These are phyloP conservation scores for Miltochrista miniata DNA, from an alignment of 2,888 invertebrate genomes.

Conservation along the genomic window DNA sequence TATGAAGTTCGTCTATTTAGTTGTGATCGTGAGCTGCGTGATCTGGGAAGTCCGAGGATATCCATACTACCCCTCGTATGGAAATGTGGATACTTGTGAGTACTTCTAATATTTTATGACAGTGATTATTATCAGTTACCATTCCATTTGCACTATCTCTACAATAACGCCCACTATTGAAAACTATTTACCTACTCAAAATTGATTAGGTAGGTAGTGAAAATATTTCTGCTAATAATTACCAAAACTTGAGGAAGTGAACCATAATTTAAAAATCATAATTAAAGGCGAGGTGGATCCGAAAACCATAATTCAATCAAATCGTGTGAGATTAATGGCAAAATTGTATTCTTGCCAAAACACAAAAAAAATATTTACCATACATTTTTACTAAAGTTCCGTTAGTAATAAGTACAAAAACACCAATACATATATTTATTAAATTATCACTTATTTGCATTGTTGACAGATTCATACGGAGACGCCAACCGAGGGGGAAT, in stretches of 20 bases:
- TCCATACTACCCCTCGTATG: slow-evolving; percentile 71
- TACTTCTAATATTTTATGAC: slow-evolving; percentile 21
- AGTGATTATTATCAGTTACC: not conserved
- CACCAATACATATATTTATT: not conserved
- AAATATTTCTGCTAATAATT: no score
- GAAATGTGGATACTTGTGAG: slow-evolving; percentile 73
- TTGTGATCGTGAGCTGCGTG: slow-evolving; percentile 56
- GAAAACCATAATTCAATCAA: no score
- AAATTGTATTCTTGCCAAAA: no score
- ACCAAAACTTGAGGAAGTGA: no score
- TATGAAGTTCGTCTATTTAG: slow-evolving; percentile 55
- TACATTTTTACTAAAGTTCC: not conserved
- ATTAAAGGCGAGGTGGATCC: no score
- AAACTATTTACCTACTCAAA: no score
- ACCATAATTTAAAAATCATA: no score
- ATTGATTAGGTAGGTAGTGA: no score
- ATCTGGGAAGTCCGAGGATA: slow-evolving; percentile 60
- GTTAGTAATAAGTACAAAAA: not conserved
- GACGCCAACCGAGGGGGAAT: slow-evolving; percentile 70
- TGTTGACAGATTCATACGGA: slow-evolving; percentile 65
- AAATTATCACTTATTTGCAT: not conserved
- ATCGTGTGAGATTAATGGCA: no score
- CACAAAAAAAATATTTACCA: no score
- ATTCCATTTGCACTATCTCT: no score
- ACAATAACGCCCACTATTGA: no score